Percentiles rank a stretch among this genome's conserved stretches.
These are phyloP conservation scores for Dermolepida albohirtum DNA, from an alignment of 2,888 invertebrate genomes.

Conservation along the genomic window DNA sequence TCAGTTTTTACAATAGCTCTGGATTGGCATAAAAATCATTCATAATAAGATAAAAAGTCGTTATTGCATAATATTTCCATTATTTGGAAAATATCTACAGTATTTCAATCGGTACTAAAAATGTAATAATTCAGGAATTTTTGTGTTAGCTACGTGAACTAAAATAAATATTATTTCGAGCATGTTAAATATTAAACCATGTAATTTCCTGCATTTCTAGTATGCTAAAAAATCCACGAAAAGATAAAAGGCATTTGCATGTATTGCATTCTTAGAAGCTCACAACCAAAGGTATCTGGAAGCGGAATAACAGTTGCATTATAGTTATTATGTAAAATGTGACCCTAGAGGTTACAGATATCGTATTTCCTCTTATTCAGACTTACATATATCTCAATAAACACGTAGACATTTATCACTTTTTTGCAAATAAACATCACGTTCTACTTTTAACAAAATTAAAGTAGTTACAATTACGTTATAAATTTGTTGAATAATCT, in stretches of 20 bases:
- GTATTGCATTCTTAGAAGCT: not conserved
- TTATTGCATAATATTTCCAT: too few species aligned
- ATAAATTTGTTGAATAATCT: slow-evolving; percentile 4
- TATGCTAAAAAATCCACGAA: too few species aligned
- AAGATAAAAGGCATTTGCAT: not conserved
- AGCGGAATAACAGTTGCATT: not conserved
- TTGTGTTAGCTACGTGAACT: too few species aligned
- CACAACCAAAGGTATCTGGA: not conserved
- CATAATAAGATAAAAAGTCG: too few species aligned
- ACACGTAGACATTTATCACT: not conserved
- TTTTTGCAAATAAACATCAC: not conserved
- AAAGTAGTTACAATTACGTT: not conserved
- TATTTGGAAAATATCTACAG: too few species aligned
- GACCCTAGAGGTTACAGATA: slow-evolving; percentile 13
- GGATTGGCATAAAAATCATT: too few species aligned
- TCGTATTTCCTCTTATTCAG: slow-evolving; percentile 1
- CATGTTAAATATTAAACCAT: too few species aligned
- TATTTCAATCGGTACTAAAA: too few species aligned
- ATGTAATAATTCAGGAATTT: too few species aligned
- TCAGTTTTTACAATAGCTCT: too few species aligned
- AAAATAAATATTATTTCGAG: too few species aligned
- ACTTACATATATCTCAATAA: slow-evolving; percentile 2
- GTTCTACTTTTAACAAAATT: slow-evolving; percentile 1
- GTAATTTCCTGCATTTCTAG: too few species aligned
- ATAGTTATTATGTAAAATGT: slow-evolving; percentile 4